A percentile compares a stretch with the other conserved stretches of the same genome.
Evolutionary conservation across 2,113 vertebrate species (phyloP).

Genomic region (Heliornis fulica): DNA sequence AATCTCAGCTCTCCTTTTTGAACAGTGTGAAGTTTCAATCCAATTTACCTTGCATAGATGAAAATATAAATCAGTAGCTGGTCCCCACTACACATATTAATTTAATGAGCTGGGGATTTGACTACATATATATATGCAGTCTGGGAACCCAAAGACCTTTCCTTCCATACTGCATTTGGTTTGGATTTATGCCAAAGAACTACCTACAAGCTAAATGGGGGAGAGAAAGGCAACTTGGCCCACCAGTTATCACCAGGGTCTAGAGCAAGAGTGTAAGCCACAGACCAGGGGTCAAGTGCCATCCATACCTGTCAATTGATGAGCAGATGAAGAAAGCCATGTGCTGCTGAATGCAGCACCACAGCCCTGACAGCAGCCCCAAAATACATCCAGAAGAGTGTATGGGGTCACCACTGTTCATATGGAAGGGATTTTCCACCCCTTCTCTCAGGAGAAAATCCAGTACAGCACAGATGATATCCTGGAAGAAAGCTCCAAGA

Average conservation of each 20-base stretch:
- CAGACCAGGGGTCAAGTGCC: background rate
- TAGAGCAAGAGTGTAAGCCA: background rate
- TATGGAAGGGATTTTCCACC: background rate
- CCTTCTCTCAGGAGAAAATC: background rate
- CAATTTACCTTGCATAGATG: slow-evolving; percentile 53
- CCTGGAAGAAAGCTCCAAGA: background rate
- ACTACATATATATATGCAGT: background rate
- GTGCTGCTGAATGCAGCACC: background rate
- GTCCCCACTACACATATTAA: background rate
- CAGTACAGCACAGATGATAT: background rate
- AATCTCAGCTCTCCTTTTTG: slow-evolving; percentile 24
- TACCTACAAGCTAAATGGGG: background rate
- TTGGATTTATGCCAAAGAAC: slow-evolving; percentile 1
- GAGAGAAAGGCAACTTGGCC: background rate
- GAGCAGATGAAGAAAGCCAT: background rate
- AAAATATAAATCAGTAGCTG: slow-evolving; percentile 58
- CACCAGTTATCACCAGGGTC: background rate
- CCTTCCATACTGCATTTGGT: background rate
- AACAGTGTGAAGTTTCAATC: slow-evolving; percentile 53
- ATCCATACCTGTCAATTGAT: background rate
- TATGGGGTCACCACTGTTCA: background rate
- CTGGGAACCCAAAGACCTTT: slow-evolving; percentile 13
- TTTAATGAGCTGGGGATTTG: slow-evolving; percentile 33
- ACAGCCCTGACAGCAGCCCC: background rate
- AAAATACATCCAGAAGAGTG: background rate